Evolutionary conservation across 2,888 invertebrate genomes (phyloP).

Genomic region (Aphelenchoides bicaudatus): DNA sequence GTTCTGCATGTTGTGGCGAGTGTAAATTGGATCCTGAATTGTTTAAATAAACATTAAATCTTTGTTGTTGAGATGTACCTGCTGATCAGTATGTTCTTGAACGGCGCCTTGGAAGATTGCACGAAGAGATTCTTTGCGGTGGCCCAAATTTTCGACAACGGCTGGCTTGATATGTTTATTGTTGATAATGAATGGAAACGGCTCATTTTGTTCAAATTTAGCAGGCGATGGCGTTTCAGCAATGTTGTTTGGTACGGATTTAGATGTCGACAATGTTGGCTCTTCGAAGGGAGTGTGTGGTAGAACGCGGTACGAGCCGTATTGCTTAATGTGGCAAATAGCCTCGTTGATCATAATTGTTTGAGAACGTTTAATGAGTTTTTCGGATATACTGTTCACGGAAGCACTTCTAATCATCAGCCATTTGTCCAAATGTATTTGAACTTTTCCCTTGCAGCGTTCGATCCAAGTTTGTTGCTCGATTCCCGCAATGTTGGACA

Average conservation of each 20-base stretch:
- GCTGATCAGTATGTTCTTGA: not conserved
- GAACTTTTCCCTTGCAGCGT: too few species aligned
- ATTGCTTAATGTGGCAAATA: constrained; percentile 10
- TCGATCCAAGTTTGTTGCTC: too few species aligned
- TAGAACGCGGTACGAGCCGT: constrained; percentile 11
- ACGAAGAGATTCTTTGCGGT: constrained; percentile 1
- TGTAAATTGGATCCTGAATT: not conserved
- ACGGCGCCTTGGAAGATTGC: not conserved
- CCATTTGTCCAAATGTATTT: constrained; percentile 1
- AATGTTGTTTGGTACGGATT: constrained; percentile 13
- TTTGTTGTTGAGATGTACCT: too few species aligned
- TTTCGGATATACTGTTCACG: not conserved
- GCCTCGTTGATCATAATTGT: constrained; percentile 12
- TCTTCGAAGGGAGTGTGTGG: not conserved
- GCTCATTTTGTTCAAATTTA: too few species aligned
- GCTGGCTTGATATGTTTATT: too few species aligned
- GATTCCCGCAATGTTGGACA: too few species aligned
- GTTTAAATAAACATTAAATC: too few species aligned
- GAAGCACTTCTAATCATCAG: not conserved
- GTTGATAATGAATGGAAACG: too few species aligned
- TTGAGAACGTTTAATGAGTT: too few species aligned
- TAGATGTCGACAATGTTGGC: constrained; percentile 11
- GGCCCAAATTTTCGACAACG: constrained; percentile 4
- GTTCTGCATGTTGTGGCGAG: constrained; percentile 8
- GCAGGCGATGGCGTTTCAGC: not conserved